Evolutionary conservation across 2,888 invertebrate species (phyloP).

Genomic region (Hirtodrosophila cameraria): DNA sequence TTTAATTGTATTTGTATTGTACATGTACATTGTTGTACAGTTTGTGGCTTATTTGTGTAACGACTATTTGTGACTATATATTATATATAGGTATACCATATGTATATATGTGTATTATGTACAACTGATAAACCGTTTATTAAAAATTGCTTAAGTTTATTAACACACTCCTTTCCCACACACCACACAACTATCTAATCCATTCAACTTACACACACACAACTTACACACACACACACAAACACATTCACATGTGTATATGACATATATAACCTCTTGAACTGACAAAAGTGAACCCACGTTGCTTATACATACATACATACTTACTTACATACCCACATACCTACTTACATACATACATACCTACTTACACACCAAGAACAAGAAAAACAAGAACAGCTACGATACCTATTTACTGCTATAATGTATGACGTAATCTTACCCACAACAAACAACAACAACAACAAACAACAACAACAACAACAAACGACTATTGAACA

Average conservation of each 20-base stretch:
- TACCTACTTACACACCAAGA: no score
- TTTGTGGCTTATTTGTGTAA: conserved; percentile 79
- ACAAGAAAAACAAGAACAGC: conserved; percentile 46
- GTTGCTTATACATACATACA: conserved; percentile 54
- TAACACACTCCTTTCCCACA: conserved; percentile 4
- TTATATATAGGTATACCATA: conserved; percentile 27
- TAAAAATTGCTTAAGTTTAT: conserved; percentile 25
- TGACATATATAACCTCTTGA: conserved; percentile 47
- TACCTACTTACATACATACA: no score
- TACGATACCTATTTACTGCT: conserved; percentile 78
- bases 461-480: conserved; percentile 39
- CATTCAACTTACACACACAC: conserved; percentile 2
- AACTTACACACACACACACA: conserved; percentile 10
- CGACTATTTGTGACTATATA: conserved; percentile 62
- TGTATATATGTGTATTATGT: conserved; percentile 40
- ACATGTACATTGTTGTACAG: conserved; percentile 58
- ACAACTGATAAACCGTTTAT: conserved; percentile 26
- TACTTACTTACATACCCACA: no score
- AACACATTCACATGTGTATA: conserved; percentile 30
- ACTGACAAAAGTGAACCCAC: conserved; percentile 71
- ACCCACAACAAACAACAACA: conserved; percentile 60
- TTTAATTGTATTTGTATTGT: no score
- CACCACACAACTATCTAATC: not conserved
- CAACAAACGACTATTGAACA: conserved; percentile 34
- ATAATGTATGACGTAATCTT: conserved; percentile 73